Percentiles rank a stretch among this genome's conserved stretches.
These are phyloP conservation scores for Phrynosoma blainvillii DNA, from an alignment of 2,113 vertebrate species.

Conservation along the genomic window DNA sequence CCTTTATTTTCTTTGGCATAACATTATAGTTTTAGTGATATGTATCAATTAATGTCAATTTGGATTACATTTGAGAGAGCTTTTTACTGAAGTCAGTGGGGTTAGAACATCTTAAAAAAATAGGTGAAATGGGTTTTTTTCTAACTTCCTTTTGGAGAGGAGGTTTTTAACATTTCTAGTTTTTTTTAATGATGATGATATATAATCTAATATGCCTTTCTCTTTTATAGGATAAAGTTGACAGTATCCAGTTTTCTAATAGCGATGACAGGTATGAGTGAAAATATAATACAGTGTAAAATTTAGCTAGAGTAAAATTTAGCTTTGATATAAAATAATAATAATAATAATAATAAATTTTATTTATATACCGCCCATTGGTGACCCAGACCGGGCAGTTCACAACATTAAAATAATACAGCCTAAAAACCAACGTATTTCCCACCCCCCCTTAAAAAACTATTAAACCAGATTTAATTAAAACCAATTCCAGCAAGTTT, in stretches of 20 bases:
- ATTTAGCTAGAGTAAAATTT: not conserved
- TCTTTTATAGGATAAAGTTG: constrained; percentile 91
- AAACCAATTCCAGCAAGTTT: no score
- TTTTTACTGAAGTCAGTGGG: not conserved
- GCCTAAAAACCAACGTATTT: no score
- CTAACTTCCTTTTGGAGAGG: not conserved
- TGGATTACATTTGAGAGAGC: not conserved
- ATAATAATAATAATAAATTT: no score
- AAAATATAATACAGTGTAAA: not conserved
- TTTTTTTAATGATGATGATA: not conserved
- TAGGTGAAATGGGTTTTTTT: no score
- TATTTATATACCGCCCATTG: no score
- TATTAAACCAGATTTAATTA: no score
- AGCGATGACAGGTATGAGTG: constrained; percentile 87
- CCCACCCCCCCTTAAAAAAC: no score
- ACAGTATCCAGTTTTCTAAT: constrained; percentile 97
- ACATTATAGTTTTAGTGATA: not conserved
- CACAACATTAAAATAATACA: no score
- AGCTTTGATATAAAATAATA: not conserved
- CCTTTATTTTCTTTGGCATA: not conserved
- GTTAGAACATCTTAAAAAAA: not conserved
- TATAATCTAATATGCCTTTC: not conserved
- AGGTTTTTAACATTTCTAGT: not conserved
- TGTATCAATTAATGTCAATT: not conserved
- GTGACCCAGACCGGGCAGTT: no score